phyloP scores from a whole-genome alignment of 2,797 vertebrate species.

The Muraenolepis orangiensis region DNA sequence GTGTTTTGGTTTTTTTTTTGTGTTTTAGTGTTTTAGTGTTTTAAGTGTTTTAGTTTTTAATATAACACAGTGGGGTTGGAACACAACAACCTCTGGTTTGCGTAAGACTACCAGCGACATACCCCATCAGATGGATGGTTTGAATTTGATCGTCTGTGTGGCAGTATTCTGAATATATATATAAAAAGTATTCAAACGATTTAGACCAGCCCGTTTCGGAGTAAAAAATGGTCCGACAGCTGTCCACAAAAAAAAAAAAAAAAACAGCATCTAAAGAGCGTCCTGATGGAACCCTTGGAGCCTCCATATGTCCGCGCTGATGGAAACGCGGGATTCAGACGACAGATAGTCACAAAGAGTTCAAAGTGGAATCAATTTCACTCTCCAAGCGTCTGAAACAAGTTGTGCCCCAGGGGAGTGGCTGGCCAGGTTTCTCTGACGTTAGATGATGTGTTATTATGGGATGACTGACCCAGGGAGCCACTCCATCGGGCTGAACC shows the following conservation, averaged over 20 bases:
- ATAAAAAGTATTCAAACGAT: neutral
- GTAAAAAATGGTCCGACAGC: no score
- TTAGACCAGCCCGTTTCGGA: neutral
- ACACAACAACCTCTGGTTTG: neutral
- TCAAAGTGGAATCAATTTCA: conserved; percentile 38
- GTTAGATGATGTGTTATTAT: neutral
- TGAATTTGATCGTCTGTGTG: no score
- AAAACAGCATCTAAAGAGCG: conserved; percentile 11
- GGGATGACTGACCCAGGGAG: conserved; percentile 7
- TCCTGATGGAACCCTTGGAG: neutral
- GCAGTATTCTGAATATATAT: no score
- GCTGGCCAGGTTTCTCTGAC: neutral
- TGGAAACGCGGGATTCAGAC: conserved; percentile 8
- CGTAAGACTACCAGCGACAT: neutral
- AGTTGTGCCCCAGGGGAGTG: conserved; percentile 5
- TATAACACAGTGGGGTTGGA: neutral
- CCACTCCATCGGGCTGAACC: neutral
- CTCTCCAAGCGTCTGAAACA: conserved; percentile 31
- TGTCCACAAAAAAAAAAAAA: neutral
- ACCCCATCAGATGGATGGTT: neutral
- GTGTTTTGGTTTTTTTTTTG: no score
- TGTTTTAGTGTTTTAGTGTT: no score
- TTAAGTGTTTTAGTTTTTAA: neutral
- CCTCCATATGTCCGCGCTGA: conserved; percentile 18
- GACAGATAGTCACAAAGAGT: conserved; percentile 5